Evolutionary conservation across 2,797 vertebrate genomes (phyloP).

Genomic region (Enteromius unitaeniatus): DNA sequence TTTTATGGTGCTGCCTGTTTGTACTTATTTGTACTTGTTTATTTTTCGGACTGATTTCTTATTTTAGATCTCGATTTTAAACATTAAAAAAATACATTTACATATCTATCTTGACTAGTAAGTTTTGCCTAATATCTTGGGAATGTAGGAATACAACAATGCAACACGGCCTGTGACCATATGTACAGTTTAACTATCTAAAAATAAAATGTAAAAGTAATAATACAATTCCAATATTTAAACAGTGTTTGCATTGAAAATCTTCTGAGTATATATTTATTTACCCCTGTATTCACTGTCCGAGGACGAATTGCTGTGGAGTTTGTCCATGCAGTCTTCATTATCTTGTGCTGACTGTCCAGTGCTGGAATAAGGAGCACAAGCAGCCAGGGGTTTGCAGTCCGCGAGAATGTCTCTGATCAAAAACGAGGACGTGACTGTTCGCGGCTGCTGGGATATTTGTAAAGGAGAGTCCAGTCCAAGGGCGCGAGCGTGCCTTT

Average conservation of each 20-base stretch:
- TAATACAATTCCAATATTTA: not conserved
- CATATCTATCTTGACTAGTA: not conserved
- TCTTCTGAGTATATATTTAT: not conserved
- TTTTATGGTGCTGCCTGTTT: not conserved
- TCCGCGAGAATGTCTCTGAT: slow-evolving; percentile 98
- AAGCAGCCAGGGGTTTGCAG: slow-evolving; percentile 95
- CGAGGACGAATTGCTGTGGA: slow-evolving; percentile 89
- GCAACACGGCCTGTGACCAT: not conserved
- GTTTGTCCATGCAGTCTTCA: slow-evolving; percentile 94
- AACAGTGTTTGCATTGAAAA: not conserved
- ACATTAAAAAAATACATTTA: not conserved
- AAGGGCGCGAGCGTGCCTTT: slow-evolving; percentile 78
- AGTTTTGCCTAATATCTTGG: not conserved
- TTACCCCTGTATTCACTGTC: slow-evolving; percentile 97
- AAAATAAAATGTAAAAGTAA: not conserved
- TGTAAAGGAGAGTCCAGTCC: slow-evolving; percentile 88
- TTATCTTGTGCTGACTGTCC: slow-evolving; percentile 87
- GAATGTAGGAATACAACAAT: not conserved
- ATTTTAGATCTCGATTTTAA: not conserved
- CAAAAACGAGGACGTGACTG: slow-evolving; percentile 97
- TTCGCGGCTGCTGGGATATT: slow-evolving; percentile 88
- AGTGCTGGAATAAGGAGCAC: slow-evolving; percentile 94
- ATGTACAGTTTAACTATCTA: not conserved
- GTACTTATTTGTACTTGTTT: not conserved
- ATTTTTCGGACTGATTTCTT: not conserved